Evolutionary conservation across 1,140 invertebrate genomes (phyloP), one percentile per base, ranked within the genome.

Genomic region (Oryctes rhinoceros): DNA sequence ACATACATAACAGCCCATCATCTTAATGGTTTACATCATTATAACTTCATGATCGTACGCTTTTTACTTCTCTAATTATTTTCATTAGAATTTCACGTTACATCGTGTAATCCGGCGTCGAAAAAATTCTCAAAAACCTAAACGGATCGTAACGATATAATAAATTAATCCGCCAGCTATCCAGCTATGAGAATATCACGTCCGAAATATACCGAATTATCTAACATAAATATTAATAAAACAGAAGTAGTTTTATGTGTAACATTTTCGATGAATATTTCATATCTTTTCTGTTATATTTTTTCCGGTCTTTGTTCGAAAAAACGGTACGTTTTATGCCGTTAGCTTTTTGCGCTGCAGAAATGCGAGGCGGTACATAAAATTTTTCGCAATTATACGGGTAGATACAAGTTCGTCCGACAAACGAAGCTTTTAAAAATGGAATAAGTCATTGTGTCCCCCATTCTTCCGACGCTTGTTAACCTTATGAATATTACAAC

Each of bases 341-440:
- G 49, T 53, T 53, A 53, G 49, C 49, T n/a, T n/a, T 53, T 9
- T 53, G n/a, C n/a, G 11, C 49, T 13, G 49, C 13, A 53, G n/a
- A 53, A 53, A 53, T 53, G 49, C 49, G 49, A 53, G 49, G n/a
- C 49, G 4, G 49, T 53, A 53, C 49, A 53, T 53, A 13, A 67
- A 30, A 67, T 20, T 67, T 67, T 35, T 11, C 30, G 11, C 65
- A 67, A 67, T 24, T 67, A 67, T 67, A 20, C 65, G 65, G 30
- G 65, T 67, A 24, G 30, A 67, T 67, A 67, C 65, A 67, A 30
- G 65, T 24, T 13, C 30, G 65, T 67, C 65, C 65, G 18, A 24
- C 65, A 67, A 67, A 67, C 65, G 65, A 67, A 67, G 30, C 20
- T 35, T 67, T 67, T 67, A 67, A 67, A 67, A 67, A 67, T 67